Evolutionary conservation across 2,888 invertebrate species (phyloP).

Genomic region (Tetanocera ferruginea): DNA sequence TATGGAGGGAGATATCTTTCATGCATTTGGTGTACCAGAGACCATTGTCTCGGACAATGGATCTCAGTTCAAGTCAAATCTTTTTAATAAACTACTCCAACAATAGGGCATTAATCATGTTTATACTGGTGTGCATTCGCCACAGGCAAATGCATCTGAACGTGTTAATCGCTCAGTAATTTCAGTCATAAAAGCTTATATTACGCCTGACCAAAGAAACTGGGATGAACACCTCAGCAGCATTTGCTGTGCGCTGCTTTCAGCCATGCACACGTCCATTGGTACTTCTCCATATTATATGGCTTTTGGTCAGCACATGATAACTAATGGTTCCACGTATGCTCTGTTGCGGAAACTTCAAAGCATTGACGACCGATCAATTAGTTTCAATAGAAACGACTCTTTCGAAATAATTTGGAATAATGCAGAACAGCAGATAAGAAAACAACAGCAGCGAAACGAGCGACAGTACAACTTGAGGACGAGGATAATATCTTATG

Average conservation of each 20-base stretch:
- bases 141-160: conserved; percentile 39
- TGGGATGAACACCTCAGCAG: conserved; percentile 37
- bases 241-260: conserved; percentile 34
- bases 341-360: background rate
- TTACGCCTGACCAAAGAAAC: conserved; percentile 32
- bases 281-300: conserved; percentile 33
- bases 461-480: conserved; percentile 26
- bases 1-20: conserved; percentile 29
- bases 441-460: conserved; percentile 13
- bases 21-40: conserved; percentile 35
- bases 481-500: conserved; percentile 4
- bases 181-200: conserved; percentile 29
- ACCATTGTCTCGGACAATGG: conserved; percentile 35
- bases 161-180: conserved; percentile 39
- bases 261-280: conserved; percentile 19
- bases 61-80: conserved; percentile 24
- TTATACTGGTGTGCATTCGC: conserved; percentile 35
- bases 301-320: conserved; percentile 39
- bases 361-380: background rate
- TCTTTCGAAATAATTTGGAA: background rate
- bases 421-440: background rate
- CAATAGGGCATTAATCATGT: background rate
- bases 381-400: background rate
- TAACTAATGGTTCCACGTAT: conserved; percentile 29
- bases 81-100: conserved; percentile 18